Percentiles rank a stretch among this genome's conserved stretches.
These are phyloP conservation scores for Siniperca undulata DNA, from an alignment of 2,797 vertebrate species.

Conservation along the genomic window DNA sequence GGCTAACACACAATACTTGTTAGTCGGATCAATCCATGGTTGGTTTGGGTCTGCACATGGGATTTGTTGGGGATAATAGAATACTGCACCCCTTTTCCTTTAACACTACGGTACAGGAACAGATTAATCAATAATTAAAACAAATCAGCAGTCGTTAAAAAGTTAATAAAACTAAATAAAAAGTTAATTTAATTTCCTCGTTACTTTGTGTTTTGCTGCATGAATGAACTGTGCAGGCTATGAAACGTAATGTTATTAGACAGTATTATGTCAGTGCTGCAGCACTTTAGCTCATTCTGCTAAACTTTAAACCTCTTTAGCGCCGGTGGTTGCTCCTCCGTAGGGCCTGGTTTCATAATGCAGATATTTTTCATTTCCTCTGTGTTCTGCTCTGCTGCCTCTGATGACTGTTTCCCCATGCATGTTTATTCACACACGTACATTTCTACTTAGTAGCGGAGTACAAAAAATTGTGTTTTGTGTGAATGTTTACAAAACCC, in stretches of 20 bases:
- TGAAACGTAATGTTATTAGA: neutral
- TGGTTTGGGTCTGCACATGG: no score
- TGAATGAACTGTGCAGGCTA: neutral
- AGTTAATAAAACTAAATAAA: no score
- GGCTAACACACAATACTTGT: neutral
- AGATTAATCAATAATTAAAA: neutral
- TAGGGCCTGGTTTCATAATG: neutral
- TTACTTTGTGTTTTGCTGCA: neutral
- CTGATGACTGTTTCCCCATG: neutral
- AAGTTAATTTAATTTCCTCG: neutral
- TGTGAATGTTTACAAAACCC: neutral
- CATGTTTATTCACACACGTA: conserved; percentile 3
- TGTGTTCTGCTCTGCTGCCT: neutral
- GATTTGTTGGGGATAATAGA: no score
- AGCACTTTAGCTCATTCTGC: neutral
- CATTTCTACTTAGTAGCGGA: conserved; percentile 5
- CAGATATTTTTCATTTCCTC: conserved; percentile 23
- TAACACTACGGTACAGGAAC: no score
- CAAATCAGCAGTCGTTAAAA: no score
- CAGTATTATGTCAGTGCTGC: neutral
- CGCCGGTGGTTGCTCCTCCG: neutral
- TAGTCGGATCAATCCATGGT: no score
- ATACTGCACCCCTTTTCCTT: neutral
- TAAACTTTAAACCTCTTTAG: conserved; percentile 2
- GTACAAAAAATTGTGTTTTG: neutral